Conservation (phyloP, 2,113 vertebrate species). For the Monarcha castaneiventris region DNA sequence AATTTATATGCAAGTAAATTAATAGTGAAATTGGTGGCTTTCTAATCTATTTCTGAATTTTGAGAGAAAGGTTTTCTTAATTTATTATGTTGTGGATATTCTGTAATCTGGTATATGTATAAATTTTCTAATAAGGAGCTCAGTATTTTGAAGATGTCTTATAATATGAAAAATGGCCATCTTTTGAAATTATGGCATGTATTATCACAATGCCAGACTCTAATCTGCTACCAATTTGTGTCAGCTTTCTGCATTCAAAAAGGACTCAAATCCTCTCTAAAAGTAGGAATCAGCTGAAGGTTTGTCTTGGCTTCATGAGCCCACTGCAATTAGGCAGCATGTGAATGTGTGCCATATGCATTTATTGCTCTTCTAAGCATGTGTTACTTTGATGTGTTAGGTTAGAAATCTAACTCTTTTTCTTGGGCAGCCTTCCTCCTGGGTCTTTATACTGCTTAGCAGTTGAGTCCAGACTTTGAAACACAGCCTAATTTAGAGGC, state of each 20-base stretch:
- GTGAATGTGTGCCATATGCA: slow-evolving; percentile 81
- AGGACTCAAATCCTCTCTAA: slow-evolving; percentile 69
- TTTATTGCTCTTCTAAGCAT: slow-evolving; percentile 84
- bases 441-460: slow-evolving; percentile 91
- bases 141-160: slow-evolving; percentile 61
- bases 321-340: slow-evolving; percentile 80
- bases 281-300: slow-evolving; percentile 75
- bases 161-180: slow-evolving; percentile 59
- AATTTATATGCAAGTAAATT: slow-evolving; percentile 11
- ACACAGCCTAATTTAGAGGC: slow-evolving; percentile 87
- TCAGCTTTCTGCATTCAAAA: slow-evolving; percentile 69
- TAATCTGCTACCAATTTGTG: slow-evolving; percentile 80
- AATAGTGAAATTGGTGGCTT: not conserved
- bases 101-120: slow-evolving; percentile 47
- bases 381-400: slow-evolving; percentile 88
- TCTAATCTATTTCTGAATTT: slow-evolving; percentile 22
- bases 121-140: slow-evolving; percentile 52
- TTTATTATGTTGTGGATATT: slow-evolving; percentile 40
- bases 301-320: slow-evolving; percentile 76
- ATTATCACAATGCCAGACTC: slow-evolving; percentile 64
- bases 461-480: slow-evolving; percentile 93
- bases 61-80: slow-evolving; percentile 33
- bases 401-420: slow-evolving; percentile 82
- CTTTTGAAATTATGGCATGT: slow-evolving; percentile 73
- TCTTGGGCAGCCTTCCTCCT: slow-evolving; percentile 87